Evolutionary conservation across 2,888 invertebrate genomes (phyloP).

Genomic region (Gryllus longicercus): DNA sequence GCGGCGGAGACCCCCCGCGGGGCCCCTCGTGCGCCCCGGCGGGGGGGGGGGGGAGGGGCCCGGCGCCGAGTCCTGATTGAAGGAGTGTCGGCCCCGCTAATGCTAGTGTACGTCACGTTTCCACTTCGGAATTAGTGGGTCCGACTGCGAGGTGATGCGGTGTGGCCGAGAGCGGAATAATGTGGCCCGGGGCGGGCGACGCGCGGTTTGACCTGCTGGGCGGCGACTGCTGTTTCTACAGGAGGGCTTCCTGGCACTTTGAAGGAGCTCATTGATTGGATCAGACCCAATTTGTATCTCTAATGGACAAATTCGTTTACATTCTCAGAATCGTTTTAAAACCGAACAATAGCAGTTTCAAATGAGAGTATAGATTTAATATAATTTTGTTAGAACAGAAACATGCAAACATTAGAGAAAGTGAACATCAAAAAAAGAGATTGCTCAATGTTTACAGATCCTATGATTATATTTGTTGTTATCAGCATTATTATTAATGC

Average conservation of each 20-base stretch:
- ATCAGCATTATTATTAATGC: too few species aligned
- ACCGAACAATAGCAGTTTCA: too few species aligned
- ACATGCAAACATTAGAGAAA: too few species aligned
- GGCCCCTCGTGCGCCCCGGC: not conserved
- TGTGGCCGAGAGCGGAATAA: not conserved
- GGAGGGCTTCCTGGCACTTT: not conserved
- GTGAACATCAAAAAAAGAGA: too few species aligned
- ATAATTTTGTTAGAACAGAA: too few species aligned
- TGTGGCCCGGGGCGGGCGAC: not conserved
- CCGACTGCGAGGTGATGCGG: not conserved
- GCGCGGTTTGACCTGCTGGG: not conserved
- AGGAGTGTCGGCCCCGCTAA: not conserved
- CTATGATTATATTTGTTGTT: too few species aligned
- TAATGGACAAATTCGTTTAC: not conserved
- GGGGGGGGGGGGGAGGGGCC: not conserved
- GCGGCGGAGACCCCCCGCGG: not conserved
- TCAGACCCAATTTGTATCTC: not conserved
- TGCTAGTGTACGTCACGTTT: conserved; percentile 8
- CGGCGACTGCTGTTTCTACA: not conserved
- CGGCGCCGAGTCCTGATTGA: not conserved
- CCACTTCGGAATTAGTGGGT: not conserved
- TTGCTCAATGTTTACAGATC: too few species aligned
- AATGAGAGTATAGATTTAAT: too few species aligned
- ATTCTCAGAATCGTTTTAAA: not conserved
- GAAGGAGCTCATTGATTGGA: not conserved